These are phyloP conservation scores for Temnopleurus reevesii DNA, from an alignment of 53 echinoderm and acorn worm genomes.

Conservation along the genomic window DNA sequence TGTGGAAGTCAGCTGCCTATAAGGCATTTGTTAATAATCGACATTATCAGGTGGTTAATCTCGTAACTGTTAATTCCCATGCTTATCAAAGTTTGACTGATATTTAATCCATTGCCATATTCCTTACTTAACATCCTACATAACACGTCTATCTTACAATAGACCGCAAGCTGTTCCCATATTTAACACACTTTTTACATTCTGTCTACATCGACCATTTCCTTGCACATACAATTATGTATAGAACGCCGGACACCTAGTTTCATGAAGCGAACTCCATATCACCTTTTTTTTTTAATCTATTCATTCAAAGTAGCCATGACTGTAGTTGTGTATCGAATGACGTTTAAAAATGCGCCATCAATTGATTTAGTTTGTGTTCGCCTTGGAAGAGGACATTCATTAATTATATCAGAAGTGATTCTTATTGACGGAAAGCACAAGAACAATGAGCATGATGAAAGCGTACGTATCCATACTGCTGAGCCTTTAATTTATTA, in stretches of 20 bases:
- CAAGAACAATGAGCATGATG: too few species aligned
- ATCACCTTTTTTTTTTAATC: too few species aligned
- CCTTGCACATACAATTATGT: neutral
- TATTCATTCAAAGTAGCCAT: neutral
- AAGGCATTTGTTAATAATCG: neutral
- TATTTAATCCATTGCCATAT: neutral
- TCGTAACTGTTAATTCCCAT: neutral
- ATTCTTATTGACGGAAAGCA: too few species aligned
- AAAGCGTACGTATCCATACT: too few species aligned
- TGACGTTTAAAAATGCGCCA: neutral
- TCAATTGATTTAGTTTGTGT: neutral
- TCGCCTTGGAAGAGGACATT: neutral
- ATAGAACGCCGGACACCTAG: neutral
- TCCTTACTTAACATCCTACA: too few species aligned
- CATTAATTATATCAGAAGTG: neutral
- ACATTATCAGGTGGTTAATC: neutral
- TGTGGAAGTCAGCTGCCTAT: neutral
- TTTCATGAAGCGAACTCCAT: neutral
- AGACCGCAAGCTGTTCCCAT: neutral
- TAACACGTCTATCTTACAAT: neutral
- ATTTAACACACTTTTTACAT: slow-evolving; percentile 25
- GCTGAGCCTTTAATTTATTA: too few species aligned
- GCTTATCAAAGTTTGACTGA: neutral
- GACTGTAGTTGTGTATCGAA: neutral
- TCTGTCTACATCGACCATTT: neutral